These are phyloP conservation scores for Leistus spinibarbis DNA, from an alignment of 2,888 invertebrate species.

Conservation along the genomic window DNA sequence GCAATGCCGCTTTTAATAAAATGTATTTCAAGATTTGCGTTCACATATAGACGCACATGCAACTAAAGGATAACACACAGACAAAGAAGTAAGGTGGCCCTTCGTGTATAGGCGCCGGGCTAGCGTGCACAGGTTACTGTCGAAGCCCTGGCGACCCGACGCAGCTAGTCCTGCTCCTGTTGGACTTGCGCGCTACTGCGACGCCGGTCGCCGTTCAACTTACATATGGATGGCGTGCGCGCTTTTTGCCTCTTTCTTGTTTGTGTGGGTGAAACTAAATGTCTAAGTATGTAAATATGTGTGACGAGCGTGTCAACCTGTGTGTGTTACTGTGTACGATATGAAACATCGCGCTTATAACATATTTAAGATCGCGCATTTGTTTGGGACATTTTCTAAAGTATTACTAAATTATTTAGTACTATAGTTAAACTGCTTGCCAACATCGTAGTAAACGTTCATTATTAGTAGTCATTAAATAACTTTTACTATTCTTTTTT, in stretches of 20 bases:
- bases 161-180: background rate
- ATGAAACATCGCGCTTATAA: background rate
- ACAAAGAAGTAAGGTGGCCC: background rate
- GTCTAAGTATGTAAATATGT: no score
- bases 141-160: background rate
- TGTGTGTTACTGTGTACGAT: no score
- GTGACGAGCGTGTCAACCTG: no score
- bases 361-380: background rate
- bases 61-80: background rate
- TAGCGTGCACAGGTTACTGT: background rate
- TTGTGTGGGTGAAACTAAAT: no score
- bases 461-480: no score
- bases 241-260: background rate
- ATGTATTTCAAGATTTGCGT: no score
- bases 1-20: no score
- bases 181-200: background rate
- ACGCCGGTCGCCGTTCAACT: background rate
- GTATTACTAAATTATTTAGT: no score
- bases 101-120: background rate
- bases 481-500: no score
- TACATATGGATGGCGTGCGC: background rate
- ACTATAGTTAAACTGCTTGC: no score
- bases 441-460: no score
- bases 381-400: no score
- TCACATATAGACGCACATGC: background rate